These are phyloP conservation scores for Drosophila paulistorum DNA, from an alignment of 1,140 invertebrate genomes.

Conservation along the genomic window DNA sequence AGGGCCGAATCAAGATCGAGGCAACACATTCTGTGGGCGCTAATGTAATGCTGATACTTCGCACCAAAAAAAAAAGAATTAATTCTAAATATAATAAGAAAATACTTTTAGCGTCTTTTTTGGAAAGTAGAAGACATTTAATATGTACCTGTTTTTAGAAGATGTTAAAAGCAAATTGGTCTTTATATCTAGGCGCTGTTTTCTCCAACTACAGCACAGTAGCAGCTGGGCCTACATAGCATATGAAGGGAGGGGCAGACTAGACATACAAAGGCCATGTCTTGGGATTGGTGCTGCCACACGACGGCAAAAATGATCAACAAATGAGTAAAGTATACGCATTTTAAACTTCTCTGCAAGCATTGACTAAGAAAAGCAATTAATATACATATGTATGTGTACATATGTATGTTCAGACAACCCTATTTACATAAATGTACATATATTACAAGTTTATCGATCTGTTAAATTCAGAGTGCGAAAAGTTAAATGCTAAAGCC, in stretches of 20 bases:
- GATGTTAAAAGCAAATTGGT: too few relatives aligned
- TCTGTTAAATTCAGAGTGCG: too few relatives aligned
- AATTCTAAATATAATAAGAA: too few relatives aligned
- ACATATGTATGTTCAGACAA: neutral
- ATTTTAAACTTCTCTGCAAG: neutral
- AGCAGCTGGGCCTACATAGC: too few relatives aligned
- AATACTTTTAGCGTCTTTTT: too few relatives aligned
- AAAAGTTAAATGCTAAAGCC: too few relatives aligned
- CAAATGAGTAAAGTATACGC: neutral
- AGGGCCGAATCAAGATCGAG: conserved; percentile 11
- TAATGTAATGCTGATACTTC: neutral
- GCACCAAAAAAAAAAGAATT: neutral
- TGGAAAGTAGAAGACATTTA: too few relatives aligned
- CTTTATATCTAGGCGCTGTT: neutral
- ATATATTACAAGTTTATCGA: too few relatives aligned
- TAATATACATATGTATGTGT: conserved; percentile 9
- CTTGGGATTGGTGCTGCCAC: neutral
- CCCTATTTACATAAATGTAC: too few relatives aligned
- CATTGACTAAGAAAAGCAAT: too few relatives aligned
- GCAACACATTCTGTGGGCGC: neutral
- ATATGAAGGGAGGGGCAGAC: neutral
- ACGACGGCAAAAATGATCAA: neutral
- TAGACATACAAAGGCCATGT: neutral
- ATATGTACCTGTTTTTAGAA: too few relatives aligned
- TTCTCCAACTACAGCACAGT: neutral